Base-by-base conservation (phyloP, 2,888 invertebrate species). In the Eubasilissa splendida region DNA sequence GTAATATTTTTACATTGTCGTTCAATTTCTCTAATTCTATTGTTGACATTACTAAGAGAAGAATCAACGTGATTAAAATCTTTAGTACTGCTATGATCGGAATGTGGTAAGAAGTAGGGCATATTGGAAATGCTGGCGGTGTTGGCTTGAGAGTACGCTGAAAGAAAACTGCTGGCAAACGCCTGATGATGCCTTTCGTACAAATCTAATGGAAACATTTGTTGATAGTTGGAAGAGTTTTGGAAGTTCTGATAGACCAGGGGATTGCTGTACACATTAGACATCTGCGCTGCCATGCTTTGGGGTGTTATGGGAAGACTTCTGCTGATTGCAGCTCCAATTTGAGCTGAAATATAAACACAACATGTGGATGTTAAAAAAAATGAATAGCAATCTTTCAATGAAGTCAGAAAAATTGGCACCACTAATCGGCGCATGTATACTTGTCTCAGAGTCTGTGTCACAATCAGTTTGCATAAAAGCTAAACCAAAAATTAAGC, bases 141-240 rank as follows among this genome's bases (percentile, higher is more conserved):
- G 31, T 78, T 78, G 42, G 59, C 78, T 33, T 78, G 78, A 2
- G 82, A 77, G 66, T 83, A 82, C 1, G 80, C 73, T 11, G 82
- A 79, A 12, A 83, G 56, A 52, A 83, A 82, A 22, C 74, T 79
- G 66, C 70, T 79, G 65, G 83, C 82, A 22, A 82, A 58, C 22
- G 78, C 77, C 65, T 83, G 83, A 50, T 82, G 83, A 63, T 80
- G 80, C n/a, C 82, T 74, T 12, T 76, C 81, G 58, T 84, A 84
- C 11, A 83, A 79, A 10, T 82, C 82, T 59, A 84, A 53, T 8
- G 82, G 81, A 11, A 84, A 80, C 33, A 81, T 75, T 53, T 80
- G 80, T 73, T 79, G 82, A 63, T 80, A 81, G 63, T 52, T 77
- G 1, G 73, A 33, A 4, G 79, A 33, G 33, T 50, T 33, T n/a